Percentiles rank a stretch among this genome's conserved stretches.
These are phyloP conservation scores for Stenoptilia bipunctidactyla DNA, from an alignment of 2,888 invertebrate genomes.

Conservation along the genomic window DNA sequence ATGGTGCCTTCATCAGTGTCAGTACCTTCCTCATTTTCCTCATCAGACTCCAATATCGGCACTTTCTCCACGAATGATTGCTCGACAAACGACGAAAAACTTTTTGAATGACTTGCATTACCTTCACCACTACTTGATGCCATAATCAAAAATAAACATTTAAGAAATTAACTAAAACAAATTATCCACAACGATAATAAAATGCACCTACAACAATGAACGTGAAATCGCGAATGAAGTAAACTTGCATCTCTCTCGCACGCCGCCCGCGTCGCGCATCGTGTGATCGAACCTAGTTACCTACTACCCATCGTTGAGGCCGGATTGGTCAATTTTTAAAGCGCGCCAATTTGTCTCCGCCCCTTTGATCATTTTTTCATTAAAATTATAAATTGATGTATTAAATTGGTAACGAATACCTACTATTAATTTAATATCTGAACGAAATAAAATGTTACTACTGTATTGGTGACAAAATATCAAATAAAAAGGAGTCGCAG, in stretches of 20 bases:
- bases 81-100: too few species aligned
- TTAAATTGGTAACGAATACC: slow-evolving; percentile 3
- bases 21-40: not conserved
- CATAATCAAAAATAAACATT: too few species aligned
- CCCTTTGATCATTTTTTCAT: slow-evolving; percentile 6
- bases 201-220: too few species aligned
- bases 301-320: too few species aligned
- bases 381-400: slow-evolving; percentile 4
- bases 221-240: too few species aligned
- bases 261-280: too few species aligned
- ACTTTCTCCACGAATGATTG: slow-evolving; percentile 13
- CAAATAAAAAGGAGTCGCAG: too few species aligned
- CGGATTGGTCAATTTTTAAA: too few species aligned
- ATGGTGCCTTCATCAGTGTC: not conserved
- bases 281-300: too few species aligned
- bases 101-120: too few species aligned
- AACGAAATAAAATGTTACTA: slow-evolving; percentile 4
- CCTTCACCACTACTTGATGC: too few species aligned
- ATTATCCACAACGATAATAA: slow-evolving; percentile 4
- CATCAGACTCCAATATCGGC: slow-evolving; percentile 11
- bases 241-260: too few species aligned
- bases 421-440: not conserved
- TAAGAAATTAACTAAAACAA: slow-evolving; percentile 5
- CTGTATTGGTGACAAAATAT: slow-evolving; percentile 5
- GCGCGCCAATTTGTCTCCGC: not conserved